Evolutionary conservation across 2,888 invertebrate genomes (phyloP), one percentile per base, ranked within the genome.

Genomic region (Agrotis ipsilon): DNA sequence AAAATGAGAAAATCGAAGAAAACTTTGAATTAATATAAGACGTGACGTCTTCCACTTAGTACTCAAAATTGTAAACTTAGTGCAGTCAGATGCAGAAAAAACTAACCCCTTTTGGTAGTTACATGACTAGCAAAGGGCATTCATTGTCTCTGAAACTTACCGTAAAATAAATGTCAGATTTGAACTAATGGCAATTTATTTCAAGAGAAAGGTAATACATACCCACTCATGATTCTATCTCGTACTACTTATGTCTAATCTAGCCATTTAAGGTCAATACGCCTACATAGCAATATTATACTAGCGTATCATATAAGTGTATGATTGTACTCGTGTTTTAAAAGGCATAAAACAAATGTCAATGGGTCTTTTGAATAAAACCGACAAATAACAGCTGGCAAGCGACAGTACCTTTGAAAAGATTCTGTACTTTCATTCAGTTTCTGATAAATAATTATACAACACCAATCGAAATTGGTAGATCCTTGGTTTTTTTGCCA

Each of bases 1-100:
- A 66, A 32, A 81, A 68, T 72, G 0, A 72, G 49, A 48, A 71
- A 63, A 77, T 19, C 0, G 21, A 39, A 27, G 45, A 71, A 59
- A 57, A 62, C 32, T 45, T 18, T 32, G 3, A 45, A 39, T 55
- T 7, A 18, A 24, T 39, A 43, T 21, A 46, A 21, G 32, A 21
- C 19, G 3, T n/a, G n/a, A n/a, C n/a, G n/a, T n/a, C n/a, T n/a
- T 39, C 18, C 21, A 32, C 32, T 7, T 57, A 57, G 27, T 45
- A 32, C 32, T 61, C 27, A 27, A 27, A 27, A 27, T 27, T 27
- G 27, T 27, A 27, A 5, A 27, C 27, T 27, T 5, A 3, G 27
- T 4, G 6, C 27, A 27, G 27, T 27, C 27, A 27, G 27, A 27
- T 27, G 2, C 27, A 27, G 27, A 27, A 4, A 27, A 27, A 27